Percentiles rank a stretch among this genome's conserved stretches.
Evolutionary conservation across 2,797 vertebrate genomes (phyloP).

Genomic region (Oryzias sinensis): DNA sequence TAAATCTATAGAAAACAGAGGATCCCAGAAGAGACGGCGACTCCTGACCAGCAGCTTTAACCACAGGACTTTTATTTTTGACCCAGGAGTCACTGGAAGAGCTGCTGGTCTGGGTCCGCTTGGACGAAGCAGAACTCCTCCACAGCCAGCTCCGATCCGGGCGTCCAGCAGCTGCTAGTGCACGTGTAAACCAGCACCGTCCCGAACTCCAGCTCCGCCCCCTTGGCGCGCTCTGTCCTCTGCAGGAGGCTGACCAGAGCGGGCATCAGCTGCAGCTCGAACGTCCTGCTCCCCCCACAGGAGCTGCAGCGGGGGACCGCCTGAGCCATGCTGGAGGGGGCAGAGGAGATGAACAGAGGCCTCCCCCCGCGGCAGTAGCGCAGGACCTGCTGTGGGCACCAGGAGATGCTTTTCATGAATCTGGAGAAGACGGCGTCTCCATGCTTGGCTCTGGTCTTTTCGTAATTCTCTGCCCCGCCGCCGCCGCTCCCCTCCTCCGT

Average conservation of each 20-base stretch:
- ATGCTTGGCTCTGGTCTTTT: constrained; percentile 80
- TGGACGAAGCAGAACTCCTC: constrained; percentile 87
- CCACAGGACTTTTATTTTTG: too few relatives aligned
- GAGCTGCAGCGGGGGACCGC: constrained; percentile 67
- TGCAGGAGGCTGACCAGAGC: constrained; percentile 84
- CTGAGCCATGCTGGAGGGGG: constrained; percentile 45
- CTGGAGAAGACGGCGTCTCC: constrained; percentile 82
- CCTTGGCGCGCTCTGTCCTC: constrained; percentile 50
- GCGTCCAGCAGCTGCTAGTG: constrained; percentile 86
- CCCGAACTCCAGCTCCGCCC: constrained; percentile 85
- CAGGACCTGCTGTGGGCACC: constrained; percentile 88
- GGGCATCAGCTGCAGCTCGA: constrained; percentile 95
- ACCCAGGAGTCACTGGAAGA: constrained; percentile 79
- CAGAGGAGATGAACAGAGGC: constrained; percentile 80
- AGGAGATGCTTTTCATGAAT: constrained; percentile 89
- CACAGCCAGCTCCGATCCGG: constrained; percentile 55
- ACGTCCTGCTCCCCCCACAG: constrained; percentile 81
- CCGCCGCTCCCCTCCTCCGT: constrained; percentile 48
- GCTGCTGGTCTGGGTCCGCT: constrained; percentile 87
- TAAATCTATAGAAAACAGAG: too few relatives aligned
- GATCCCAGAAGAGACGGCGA: too few relatives aligned
- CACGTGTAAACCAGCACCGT: constrained; percentile 88
- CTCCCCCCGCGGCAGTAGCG: constrained; percentile 84
- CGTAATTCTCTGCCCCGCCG: constrained; percentile 83
- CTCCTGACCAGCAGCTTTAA: too few relatives aligned